Conservation (phyloP, 2,797 vertebrate species). For the Gambelia wislizenii region DNA sequence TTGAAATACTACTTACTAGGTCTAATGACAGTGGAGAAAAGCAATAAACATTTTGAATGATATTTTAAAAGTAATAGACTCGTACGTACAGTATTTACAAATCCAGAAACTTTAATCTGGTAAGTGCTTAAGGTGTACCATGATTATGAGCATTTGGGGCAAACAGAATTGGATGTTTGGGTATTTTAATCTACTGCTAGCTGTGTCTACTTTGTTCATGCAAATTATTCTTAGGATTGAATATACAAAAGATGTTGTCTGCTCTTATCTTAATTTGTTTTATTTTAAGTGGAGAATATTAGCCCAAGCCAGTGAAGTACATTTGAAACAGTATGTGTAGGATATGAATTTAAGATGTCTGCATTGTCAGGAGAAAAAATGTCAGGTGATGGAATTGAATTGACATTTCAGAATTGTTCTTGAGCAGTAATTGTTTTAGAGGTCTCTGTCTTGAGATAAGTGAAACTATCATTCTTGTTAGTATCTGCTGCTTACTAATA, state of each 20-base stretch:
- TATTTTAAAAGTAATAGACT: not conserved
- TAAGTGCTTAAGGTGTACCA: not conserved
- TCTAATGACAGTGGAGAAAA: not conserved
- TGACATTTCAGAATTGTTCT: slow-evolving; percentile 1
- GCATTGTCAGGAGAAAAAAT: not conserved
- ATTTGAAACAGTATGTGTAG: not conserved
- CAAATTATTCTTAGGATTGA: not conserved
- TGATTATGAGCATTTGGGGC: not conserved
- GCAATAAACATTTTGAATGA: not conserved
- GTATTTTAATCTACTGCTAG: not conserved
- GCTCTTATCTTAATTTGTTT: not conserved
- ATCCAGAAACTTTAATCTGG: not conserved
- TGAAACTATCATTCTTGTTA: slow-evolving; percentile 21
- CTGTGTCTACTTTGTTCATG: not conserved
- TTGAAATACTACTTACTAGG: not conserved
- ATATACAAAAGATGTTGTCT: not conserved
- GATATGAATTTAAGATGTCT: not conserved
- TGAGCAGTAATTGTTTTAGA: slow-evolving; percentile 11
- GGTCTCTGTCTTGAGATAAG: accelerated
- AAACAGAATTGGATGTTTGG: not conserved
- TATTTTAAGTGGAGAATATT: not conserved
- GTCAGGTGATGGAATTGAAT: not conserved
- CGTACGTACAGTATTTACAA: not conserved
- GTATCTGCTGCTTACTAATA: slow-evolving; percentile 37
- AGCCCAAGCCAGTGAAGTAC: not conserved